These are phyloP conservation scores for Melanotaenia parkinsoni DNA, from an alignment of 2,797 vertebrate species.

Conservation along the genomic window DNA sequence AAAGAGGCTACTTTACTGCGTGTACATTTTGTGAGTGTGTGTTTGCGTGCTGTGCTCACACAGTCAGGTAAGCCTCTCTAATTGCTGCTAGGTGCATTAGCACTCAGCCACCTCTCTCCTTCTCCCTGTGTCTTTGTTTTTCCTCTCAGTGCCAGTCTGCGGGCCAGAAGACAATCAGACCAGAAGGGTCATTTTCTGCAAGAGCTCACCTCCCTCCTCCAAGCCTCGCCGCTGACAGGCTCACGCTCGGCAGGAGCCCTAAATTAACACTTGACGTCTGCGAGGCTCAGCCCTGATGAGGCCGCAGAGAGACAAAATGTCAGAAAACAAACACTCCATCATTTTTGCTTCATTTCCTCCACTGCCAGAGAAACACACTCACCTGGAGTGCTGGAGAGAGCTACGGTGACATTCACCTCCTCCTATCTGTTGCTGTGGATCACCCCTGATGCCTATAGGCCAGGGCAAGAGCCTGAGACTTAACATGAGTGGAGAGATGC, in stretches of 20 bases:
- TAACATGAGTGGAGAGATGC: constrained; percentile 45
- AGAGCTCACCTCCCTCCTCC: constrained; percentile 90
- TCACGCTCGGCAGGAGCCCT: constrained; percentile 88
- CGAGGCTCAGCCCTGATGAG: constrained; percentile 86
- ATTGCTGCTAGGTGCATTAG: constrained; percentile 83
- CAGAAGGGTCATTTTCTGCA: constrained; percentile 93
- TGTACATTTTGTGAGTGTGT: constrained; percentile 55
- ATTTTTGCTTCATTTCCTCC: constrained; percentile 90
- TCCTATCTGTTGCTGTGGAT: constrained; percentile 77
- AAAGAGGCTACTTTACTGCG: constrained; percentile 43
- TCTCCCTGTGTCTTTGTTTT: constrained; percentile 77
- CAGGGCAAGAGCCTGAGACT: constrained; percentile 75
- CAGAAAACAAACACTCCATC: constrained; percentile 92
- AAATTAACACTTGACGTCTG: constrained; percentile 91
- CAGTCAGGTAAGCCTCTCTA: constrained; percentile 82
- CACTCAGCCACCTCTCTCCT: constrained; percentile 69
- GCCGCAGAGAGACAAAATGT: constrained; percentile 84
- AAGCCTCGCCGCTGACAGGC: constrained; percentile 76
- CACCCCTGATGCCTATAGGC: constrained; percentile 70
- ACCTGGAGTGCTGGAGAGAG: constrained; percentile 85
- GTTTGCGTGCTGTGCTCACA: constrained; percentile 72
- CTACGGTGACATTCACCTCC: constrained; percentile 81
- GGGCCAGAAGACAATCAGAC: constrained; percentile 89
- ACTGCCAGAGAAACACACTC: constrained; percentile 85
- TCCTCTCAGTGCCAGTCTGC: constrained; percentile 84